Percentiles rank a stretch among this genome's conserved stretches.
phyloP scores from a whole-genome alignment of 2,888 invertebrate species.

The Orthosia incerta region DNA sequence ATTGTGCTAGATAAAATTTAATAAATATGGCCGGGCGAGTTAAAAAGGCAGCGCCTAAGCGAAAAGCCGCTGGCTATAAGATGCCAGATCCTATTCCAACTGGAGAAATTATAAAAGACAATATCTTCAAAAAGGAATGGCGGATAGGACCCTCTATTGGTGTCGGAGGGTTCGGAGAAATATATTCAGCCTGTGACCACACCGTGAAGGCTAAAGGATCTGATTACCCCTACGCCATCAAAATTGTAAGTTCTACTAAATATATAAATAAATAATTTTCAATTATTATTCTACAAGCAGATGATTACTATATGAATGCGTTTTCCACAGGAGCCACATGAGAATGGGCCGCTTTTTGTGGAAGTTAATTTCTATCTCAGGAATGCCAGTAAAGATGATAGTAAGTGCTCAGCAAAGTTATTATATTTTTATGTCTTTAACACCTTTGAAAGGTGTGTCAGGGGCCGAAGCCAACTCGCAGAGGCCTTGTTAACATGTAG shows the following conservation, averaged over 20 bases:
- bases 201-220: conserved; percentile 89
- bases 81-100: conserved; percentile 93
- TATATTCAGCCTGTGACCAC: conserved; percentile 95
- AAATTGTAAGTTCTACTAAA: conserved; percentile 92
- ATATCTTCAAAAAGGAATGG: conserved; percentile 94
- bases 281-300: background rate
- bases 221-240: conserved; percentile 93
- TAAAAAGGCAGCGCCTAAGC: conserved; percentile 83
- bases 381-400: conserved; percentile 93
- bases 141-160: conserved; percentile 96
- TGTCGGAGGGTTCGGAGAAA: conserved; percentile 98
- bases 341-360: conserved; percentile 98
- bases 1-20: conserved; percentile 27
- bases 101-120: conserved; percentile 95
- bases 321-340: conserved; percentile 94
- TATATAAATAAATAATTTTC: background rate
- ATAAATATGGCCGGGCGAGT: conserved; percentile 80
- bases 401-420: conserved; percentile 84
- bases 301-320: background rate
- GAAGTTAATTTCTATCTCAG: conserved; percentile 97
- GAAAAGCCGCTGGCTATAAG: conserved; percentile 87
- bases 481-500: no score
- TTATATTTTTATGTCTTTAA: background rate
- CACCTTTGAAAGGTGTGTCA: no score
- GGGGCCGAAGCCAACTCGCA: no score